Conservation (phyloP, 2,113 vertebrate species). For the Mesocricetus auratus region DNA sequence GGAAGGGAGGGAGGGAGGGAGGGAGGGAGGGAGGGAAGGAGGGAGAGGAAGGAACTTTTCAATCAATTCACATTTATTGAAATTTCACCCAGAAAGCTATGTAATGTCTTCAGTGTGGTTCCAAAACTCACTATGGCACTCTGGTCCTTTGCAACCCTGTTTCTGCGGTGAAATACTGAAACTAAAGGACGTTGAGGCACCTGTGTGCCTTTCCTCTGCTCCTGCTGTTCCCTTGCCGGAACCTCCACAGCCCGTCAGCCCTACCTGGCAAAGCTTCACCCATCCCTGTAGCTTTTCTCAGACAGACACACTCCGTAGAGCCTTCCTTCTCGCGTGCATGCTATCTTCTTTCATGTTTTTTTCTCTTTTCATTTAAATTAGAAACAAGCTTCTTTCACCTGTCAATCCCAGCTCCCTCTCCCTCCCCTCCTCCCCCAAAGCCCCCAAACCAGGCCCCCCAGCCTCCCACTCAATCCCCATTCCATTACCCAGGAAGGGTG, state of each 20-base stretch:
- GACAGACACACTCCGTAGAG: background rate
- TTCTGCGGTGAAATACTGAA: background rate
- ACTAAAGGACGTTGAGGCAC: background rate
- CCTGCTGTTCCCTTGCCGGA: background rate
- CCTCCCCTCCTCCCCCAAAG: too few species aligned
- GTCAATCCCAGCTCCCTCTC: too few species aligned
- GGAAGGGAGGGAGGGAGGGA: fast-evolving
- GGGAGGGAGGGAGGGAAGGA: fast-evolving
- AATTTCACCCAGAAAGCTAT: background rate
- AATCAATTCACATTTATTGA: background rate
- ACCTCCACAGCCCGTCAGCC: background rate
- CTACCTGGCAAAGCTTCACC: background rate
- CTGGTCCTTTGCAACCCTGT: background rate
- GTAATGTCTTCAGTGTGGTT: background rate
- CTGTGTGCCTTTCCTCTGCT: background rate
- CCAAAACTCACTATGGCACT: background rate
- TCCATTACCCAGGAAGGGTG: too few species aligned
- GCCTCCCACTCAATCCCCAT: too few species aligned
- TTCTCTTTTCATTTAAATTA: too few species aligned
- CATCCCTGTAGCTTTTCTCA: background rate
- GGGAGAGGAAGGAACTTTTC: background rate
- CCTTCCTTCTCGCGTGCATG: background rate
- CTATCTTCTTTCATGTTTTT: too few species aligned
- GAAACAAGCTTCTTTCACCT: too few species aligned
- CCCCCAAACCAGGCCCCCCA: too few species aligned